These are phyloP conservation scores for Jaculus jaculus DNA, from an alignment of 2,113 vertebrate species.

Conservation along the genomic window DNA sequence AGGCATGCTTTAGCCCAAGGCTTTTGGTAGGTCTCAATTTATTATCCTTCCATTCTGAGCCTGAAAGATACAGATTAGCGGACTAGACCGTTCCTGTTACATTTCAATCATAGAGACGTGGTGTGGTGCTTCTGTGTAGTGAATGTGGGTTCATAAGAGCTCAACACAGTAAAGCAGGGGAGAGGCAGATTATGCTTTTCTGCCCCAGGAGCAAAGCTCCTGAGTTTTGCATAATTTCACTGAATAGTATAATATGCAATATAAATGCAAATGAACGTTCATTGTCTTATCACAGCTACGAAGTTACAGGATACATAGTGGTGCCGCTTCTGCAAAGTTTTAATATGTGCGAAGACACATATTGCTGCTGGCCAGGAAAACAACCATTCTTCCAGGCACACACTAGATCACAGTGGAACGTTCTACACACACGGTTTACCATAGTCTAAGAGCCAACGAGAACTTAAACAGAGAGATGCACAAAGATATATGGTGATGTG, in stretches of 20 bases:
- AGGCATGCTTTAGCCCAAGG: constrained; percentile 49
- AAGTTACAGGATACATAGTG: constrained; percentile 8
- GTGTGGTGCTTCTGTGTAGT: constrained; percentile 8
- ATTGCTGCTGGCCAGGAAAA: neutral
- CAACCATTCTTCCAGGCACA: neutral
- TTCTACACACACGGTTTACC: neutral
- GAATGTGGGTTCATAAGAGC: neutral
- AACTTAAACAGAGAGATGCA: neutral
- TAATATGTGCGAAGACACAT: neutral
- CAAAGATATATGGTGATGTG: neutral
- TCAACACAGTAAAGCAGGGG: neutral
- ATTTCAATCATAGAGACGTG: constrained; percentile 25
- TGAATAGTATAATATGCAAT: constrained; percentile 31
- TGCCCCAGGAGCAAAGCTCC: constrained; percentile 36
- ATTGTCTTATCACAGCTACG: constrained; percentile 37
- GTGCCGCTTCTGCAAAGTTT: constrained; percentile 11
- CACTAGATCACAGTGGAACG: neutral
- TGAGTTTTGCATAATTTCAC: constrained; percentile 44
- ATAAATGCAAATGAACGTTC: constrained; percentile 66
- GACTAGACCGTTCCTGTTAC: constrained; percentile 34
- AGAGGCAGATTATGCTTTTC: constrained; percentile 50
- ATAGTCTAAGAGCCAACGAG: neutral
- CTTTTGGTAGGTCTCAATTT: constrained; percentile 52
- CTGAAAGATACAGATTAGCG: constrained; percentile 63
- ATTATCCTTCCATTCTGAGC: constrained; percentile 47